Evolutionary conservation across 1,140 invertebrate genomes (phyloP).

Genomic region (Venustaconcha ellipsiformis): DNA sequence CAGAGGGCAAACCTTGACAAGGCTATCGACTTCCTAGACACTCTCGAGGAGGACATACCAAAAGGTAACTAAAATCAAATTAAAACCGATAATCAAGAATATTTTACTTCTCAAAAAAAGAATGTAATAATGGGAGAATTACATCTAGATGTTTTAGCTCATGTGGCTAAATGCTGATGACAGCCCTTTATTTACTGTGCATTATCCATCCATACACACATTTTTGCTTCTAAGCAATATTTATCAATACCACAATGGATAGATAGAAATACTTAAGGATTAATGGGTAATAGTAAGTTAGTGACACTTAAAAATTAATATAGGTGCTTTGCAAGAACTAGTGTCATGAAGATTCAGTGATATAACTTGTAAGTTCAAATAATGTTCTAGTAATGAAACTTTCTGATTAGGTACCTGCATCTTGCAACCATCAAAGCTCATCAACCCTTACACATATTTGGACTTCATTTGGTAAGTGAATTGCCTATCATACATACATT

Average conservation of each 20-base stretch:
- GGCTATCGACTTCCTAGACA: conserved; percentile 69
- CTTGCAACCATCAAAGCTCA: too few relatives aligned
- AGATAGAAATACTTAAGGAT: neutral
- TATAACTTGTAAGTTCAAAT: too few relatives aligned
- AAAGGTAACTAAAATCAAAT: conserved; percentile 50
- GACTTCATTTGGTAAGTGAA: too few relatives aligned
- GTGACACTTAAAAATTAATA: too few relatives aligned
- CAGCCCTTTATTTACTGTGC: too few relatives aligned
- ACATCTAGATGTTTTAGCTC: neutral
- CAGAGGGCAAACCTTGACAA: conserved; percentile 67
- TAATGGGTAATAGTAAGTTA: too few relatives aligned
- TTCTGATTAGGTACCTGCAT: too few relatives aligned
- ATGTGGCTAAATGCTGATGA: neutral
- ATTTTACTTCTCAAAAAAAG: neutral
- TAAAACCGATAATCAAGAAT: neutral
- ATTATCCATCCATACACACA: neutral
- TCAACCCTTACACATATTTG: too few relatives aligned
- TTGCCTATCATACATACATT: too few relatives aligned
- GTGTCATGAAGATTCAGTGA: too few relatives aligned
- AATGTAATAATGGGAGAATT: neutral
- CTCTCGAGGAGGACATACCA: conserved; percentile 68
- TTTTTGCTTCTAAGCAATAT: neutral
- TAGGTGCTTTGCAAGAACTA: too few relatives aligned
- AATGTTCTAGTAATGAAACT: too few relatives aligned
- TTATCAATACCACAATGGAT: neutral